Percentiles rank a stretch among this genome's conserved stretches.
Evolutionary conservation across 2,888 invertebrate genomes (phyloP).

Genomic region (Unio delphinus): DNA sequence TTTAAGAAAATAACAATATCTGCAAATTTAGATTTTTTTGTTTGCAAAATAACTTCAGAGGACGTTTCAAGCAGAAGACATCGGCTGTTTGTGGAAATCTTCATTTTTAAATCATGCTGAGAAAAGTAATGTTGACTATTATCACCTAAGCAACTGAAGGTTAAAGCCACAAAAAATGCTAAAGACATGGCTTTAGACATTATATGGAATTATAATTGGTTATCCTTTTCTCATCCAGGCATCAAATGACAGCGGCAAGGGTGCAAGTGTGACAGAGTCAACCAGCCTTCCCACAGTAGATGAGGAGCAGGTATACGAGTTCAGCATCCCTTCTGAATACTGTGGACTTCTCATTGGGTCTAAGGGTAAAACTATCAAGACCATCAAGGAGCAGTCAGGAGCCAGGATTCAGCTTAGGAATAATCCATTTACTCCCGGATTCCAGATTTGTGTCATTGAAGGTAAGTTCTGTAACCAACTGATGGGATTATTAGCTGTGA

Average conservation of each 20-base stretch:
- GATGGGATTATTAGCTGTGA: no score
- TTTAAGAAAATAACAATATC: no score
- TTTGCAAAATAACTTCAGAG: no score
- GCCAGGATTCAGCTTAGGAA: slow-evolving; percentile 85
- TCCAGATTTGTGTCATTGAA: slow-evolving; percentile 88
- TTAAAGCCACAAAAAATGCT: no score
- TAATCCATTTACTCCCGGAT: slow-evolving; percentile 82
- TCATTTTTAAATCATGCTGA: no score
- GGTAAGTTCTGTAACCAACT: slow-evolving; percentile 73
- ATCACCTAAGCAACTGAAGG: no score
- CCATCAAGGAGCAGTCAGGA: slow-evolving; percentile 82
- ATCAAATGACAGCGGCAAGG: slow-evolving; percentile 90
- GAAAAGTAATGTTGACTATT: no score
- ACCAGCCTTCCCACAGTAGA: slow-evolving; percentile 53
- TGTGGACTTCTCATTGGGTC: slow-evolving; percentile 91
- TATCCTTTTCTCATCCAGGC: slow-evolving; percentile 63
- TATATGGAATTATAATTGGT: no score
- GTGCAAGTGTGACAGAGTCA: slow-evolving; percentile 70
- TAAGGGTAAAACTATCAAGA: slow-evolving; percentile 85
- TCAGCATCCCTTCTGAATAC: slow-evolving; percentile 74
- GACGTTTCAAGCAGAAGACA: no score
- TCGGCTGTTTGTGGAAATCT: no score
- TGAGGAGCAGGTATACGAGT: slow-evolving; percentile 74
- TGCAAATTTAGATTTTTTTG: no score
- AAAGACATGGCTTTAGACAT: no score